These are phyloP conservation scores for Chloroclysta siterata DNA, from an alignment of 2,888 invertebrate genomes.

Conservation along the genomic window DNA sequence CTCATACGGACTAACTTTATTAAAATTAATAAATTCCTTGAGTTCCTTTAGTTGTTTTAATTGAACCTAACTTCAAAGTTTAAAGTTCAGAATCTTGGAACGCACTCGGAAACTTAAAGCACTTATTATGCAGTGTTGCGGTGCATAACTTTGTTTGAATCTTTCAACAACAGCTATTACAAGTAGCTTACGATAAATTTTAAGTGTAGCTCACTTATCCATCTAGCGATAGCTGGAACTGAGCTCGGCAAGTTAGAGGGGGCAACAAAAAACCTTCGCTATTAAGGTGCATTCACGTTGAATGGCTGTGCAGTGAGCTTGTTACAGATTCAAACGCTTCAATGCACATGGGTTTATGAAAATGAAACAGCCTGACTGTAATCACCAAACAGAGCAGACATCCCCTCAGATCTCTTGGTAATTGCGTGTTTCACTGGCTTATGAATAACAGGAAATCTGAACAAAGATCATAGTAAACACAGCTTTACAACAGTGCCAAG, in stretches of 20 bases:
- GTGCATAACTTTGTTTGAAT: constrained; percentile 37
- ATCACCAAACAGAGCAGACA: too few species aligned
- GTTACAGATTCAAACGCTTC: not conserved
- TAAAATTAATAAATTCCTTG: constrained; percentile 13
- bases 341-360: not conserved
- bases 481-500: too few species aligned
- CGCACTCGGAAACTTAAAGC: constrained; percentile 23
- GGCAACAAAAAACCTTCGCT: constrained; percentile 7
- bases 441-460: too few species aligned
- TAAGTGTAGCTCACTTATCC: constrained; percentile 34
- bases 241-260: constrained; percentile 24
- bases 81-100: constrained; percentile 19
- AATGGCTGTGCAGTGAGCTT: not conserved
- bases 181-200: constrained; percentile 38
- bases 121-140: constrained; percentile 32
- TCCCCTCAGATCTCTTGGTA: too few species aligned
- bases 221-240: constrained; percentile 27
- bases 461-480: too few species aligned
- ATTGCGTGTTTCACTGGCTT: too few species aligned
- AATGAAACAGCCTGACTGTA: not conserved
- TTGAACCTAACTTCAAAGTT: constrained; percentile 20
- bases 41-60: constrained; percentile 16
- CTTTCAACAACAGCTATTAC: constrained; percentile 38
- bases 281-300: constrained; percentile 12
- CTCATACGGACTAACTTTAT: not conserved